A percentile compares a stretch with the other conserved stretches of the same genome.
Conservation (phyloP, 2,888 invertebrate species). For the Dryobota labecula region DNA sequence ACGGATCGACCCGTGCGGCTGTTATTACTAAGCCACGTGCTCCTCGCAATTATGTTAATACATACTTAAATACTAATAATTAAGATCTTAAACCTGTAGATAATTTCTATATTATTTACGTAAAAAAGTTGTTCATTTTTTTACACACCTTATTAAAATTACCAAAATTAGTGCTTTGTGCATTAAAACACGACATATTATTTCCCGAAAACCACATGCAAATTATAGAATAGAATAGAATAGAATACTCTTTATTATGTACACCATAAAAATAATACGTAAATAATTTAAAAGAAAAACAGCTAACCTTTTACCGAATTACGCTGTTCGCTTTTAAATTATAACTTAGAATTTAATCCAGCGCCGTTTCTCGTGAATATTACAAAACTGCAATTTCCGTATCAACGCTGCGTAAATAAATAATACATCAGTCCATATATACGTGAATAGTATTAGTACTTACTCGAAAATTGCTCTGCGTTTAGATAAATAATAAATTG, state of each 20-base stretch:
- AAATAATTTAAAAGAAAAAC: neutral
- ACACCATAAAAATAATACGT: neutral
- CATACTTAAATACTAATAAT: too few species aligned
- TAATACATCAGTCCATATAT: slow-evolving; percentile 79
- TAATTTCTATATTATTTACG: too few species aligned
- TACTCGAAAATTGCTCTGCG: slow-evolving; percentile 57
- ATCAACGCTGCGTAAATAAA: slow-evolving; percentile 85
- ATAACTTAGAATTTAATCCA: slow-evolving; percentile 68
- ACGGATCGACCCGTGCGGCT: too few species aligned
- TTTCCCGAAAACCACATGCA: neutral
- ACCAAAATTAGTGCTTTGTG: neutral
- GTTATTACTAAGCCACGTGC: too few species aligned
- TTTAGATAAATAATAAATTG: slow-evolving; percentile 51
- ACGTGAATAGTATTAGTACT: slow-evolving; percentile 63
- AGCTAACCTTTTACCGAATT: slow-evolving; percentile 3
- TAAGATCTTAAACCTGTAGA: too few species aligned
- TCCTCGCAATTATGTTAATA: too few species aligned
- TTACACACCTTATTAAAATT: neutral
- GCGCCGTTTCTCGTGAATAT: slow-evolving; percentile 83
- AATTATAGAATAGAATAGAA: too few species aligned
- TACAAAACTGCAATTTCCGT: slow-evolving; percentile 90
- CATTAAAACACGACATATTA: neutral
- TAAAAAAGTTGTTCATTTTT: too few species aligned
- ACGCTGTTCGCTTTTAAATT: slow-evolving; percentile 63
- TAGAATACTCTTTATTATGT: too few species aligned